phyloP scores from a whole-genome alignment of 2,888 invertebrate species.

The Lucinisca nassula region DNA sequence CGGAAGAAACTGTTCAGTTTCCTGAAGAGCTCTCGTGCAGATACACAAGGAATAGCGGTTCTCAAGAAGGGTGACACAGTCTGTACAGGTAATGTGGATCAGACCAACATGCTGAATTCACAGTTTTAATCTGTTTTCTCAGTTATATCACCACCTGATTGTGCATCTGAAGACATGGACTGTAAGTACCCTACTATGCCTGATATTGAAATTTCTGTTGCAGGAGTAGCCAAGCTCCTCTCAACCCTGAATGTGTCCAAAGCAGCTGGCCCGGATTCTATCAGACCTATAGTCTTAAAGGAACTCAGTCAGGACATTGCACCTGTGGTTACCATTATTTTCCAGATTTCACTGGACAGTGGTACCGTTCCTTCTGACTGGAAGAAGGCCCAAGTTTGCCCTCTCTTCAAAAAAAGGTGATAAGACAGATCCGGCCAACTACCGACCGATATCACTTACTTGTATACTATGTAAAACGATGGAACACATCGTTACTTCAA shows the following conservation, averaged over 20 bases:
- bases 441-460: slow-evolving; percentile 25
- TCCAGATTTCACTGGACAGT: background rate
- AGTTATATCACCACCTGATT: background rate
- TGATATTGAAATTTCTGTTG: background rate
- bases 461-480: too few species aligned
- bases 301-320: background rate
- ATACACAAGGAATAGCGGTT: background rate
- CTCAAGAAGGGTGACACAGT: background rate
- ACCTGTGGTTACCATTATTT: background rate
- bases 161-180: background rate
- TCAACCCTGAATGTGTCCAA: too few species aligned
- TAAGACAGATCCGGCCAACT: background rate
- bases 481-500: too few species aligned
- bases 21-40: background rate
- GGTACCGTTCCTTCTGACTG: slow-evolving; percentile 14
- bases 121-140: slow-evolving; percentile 19
- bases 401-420: slow-evolving; percentile 3
- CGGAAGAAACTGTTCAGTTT: background rate
- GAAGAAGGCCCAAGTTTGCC: background rate
- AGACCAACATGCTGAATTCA: background rate
- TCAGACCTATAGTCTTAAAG: slow-evolving; percentile 1
- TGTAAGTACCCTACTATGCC: background rate
- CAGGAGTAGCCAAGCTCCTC: too few species aligned
- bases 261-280: background rate
- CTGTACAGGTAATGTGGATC: background rate